Conservation (phyloP, 2,797 vertebrate genomes). For the Columba guinea region DNA sequence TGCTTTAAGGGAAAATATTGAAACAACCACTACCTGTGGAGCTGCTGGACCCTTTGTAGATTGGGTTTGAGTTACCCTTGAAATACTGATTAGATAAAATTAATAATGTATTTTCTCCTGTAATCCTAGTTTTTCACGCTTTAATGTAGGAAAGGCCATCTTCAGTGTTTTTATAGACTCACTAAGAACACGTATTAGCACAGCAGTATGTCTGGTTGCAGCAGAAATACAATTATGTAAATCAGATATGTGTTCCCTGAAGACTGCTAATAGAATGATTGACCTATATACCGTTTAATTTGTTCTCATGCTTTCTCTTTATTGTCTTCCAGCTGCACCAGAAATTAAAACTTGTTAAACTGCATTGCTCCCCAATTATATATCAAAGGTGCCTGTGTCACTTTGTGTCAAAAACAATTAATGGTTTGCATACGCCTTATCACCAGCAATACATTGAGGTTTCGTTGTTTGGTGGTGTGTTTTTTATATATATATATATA, state of each 20-base stretch:
- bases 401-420: slow-evolving; percentile 64
- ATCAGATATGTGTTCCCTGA: slow-evolving; percentile 71
- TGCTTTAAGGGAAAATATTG: background rate
- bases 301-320: slow-evolving; percentile 70
- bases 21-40: background rate
- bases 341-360: slow-evolving; percentile 78
- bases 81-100: slow-evolving; percentile 32
- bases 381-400: slow-evolving; percentile 70
- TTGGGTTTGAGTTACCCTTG: slow-evolving; percentile 26
- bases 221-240: slow-evolving; percentile 81
- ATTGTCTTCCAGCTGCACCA: slow-evolving; percentile 75
- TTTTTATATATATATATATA: background rate
- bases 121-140: slow-evolving; percentile 12
- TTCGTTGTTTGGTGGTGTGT: background rate
- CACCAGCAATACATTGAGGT: background rate
- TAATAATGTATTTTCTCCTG: slow-evolving; percentile 34
- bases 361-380: slow-evolving; percentile 64
- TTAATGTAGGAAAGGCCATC: slow-evolving; percentile 26
- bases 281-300: slow-evolving; percentile 81
- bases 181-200: slow-evolving; percentile 62
- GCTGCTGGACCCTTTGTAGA: background rate
- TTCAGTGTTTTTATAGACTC: slow-evolving; percentile 53
- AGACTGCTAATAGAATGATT: slow-evolving; percentile 81
- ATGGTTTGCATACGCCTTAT: slow-evolving; percentile 38
- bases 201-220: slow-evolving; percentile 69